Base-by-base conservation (phyloP, 2,888 invertebrate genomes). In the Baccha elongata region DNA sequence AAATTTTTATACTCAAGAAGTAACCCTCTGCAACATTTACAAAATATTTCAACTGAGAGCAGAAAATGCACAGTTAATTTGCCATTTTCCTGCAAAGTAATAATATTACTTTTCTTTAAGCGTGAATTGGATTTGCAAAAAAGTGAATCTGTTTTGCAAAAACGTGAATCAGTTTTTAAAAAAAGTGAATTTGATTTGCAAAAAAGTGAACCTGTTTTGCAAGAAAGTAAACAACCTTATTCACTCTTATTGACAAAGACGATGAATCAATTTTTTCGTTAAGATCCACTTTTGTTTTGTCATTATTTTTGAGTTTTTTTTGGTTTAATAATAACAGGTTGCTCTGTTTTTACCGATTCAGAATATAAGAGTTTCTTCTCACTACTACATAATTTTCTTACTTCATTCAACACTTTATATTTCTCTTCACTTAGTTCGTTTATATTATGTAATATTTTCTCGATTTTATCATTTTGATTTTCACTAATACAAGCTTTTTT, bases 221-320 rank as follows among this genome's bases (percentile, higher is more conserved):
- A n/a, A n/a, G n/a, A n/a, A n/a, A n/a, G n/a, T n/a, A n/a, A n/a
- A n/a, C n/a, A n/a, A n/a, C 21, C 11, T 44, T 21, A 19, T 44
- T 44, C 3, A 62, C 35, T 44, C 29, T 29, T 29, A 29, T 15
- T 3, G 17, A 40, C 7, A 44, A 6, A 4, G 26, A 13, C 15
- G 60, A 17, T n/a, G 60, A 29, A 15, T 44, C 19, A 6, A 29
- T 29, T n/a, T 15, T 32, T n/a, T 60, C 29, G 11, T 60, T 32
- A 17, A 42, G 26, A 29, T 58, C 10, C 8, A 42, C 8, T 58
- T 58, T 58, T 58, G 58, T 58, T 58, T 42, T 42, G n/a, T 4
- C 42, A 29, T 42, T 58, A n/a, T 10, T 42, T 17, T 44, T 60
- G 29, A 37, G 19, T 17, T 42, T 42, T 42, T 42, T 19, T 42